Conservation (phyloP, 2,797 vertebrate genomes). For the Argyrosomus regius region DNA sequence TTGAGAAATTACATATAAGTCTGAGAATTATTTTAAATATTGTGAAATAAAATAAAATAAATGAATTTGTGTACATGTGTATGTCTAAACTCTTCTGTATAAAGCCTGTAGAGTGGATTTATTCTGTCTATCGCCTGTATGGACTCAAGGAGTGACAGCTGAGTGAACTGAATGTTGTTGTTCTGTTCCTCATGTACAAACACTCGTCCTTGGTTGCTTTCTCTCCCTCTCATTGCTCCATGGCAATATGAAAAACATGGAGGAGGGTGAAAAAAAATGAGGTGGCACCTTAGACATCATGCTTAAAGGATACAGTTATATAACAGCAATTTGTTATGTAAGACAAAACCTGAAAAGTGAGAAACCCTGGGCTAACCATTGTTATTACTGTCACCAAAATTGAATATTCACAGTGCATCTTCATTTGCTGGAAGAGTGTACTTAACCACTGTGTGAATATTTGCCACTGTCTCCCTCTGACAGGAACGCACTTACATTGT, state of each 20-base stretch:
- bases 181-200: constrained; percentile 39
- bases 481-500: not conserved
- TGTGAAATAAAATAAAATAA: not conserved
- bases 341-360: constrained; percentile 33
- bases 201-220: constrained; percentile 66
- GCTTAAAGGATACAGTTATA: constrained; percentile 48
- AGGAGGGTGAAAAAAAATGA: constrained; percentile 28
- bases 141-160: constrained; percentile 22
- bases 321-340: constrained; percentile 56
- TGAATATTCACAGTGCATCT: not conserved
- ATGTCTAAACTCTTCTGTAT: not conserved
- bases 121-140: not conserved
- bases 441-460: constrained; percentile 4
- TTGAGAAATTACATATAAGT: not conserved
- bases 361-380: constrained; percentile 17
- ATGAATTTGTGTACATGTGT: not conserved
- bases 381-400: constrained; percentile 16
- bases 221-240: constrained; percentile 14
- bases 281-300: constrained; percentile 33
- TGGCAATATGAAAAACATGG: constrained; percentile 50
- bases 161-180: constrained; percentile 9
- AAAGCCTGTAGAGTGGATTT: not conserved
- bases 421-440: not conserved
- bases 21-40: not conserved
- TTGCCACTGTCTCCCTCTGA: not conserved